Percentiles rank a stretch among this genome's conserved stretches.
Evolutionary conservation across 2,888 invertebrate genomes (phyloP).

Genomic region (Apamea anceps): DNA sequence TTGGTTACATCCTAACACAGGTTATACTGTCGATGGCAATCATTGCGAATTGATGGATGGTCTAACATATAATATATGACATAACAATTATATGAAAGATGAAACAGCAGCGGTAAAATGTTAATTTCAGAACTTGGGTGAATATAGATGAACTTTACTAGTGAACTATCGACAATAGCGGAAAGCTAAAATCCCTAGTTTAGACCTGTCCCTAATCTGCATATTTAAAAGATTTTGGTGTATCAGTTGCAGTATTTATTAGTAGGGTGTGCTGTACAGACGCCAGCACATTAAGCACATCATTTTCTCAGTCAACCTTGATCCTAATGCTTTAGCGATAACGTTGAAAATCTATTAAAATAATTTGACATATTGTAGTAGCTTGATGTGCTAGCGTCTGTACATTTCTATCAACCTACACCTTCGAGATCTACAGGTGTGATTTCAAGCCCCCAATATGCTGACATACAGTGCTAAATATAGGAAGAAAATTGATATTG

Average conservation of each 20-base stretch:
- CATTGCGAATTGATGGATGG: not conserved
- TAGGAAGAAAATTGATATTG: not conserved
- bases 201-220: too few species aligned
- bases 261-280: not conserved
- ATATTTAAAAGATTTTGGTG: not conserved
- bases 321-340: too few species aligned
- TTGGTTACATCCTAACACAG: slow-evolving; percentile 23
- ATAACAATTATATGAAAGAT: too few species aligned
- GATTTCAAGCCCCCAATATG: not conserved
- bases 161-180: not conserved
- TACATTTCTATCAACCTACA: not conserved
- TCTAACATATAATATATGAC: not conserved
- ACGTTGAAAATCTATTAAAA: too few species aligned
- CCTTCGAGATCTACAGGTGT: not conserved
- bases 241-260: not conserved
- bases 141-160: not conserved
- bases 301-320: too few species aligned
- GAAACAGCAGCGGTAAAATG: not conserved
- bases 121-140: not conserved
- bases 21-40: not conserved
- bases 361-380: too few species aligned
- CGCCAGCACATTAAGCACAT: too few species aligned
- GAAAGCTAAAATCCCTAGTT: not conserved
- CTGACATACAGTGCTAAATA: not conserved
- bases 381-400: not conserved